Evolutionary conservation across 2,888 invertebrate species (phyloP), one percentile per base, ranked within the genome.

Genomic region (Lamproptera curius): DNA sequence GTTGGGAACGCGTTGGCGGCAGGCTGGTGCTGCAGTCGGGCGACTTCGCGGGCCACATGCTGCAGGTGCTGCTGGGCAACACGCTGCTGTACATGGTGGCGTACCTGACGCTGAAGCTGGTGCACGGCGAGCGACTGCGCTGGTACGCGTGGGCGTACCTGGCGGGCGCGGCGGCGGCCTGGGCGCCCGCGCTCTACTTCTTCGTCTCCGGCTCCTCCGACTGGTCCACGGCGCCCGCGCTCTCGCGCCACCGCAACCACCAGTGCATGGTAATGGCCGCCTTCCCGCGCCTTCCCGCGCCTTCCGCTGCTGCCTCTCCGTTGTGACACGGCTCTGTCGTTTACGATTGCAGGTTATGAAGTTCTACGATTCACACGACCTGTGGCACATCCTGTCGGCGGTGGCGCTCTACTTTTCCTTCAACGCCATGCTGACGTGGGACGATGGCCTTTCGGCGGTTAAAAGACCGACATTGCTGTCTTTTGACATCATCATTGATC

Each of bases 361-460:
- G 51, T 96, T 96, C 80, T 96, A 94, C 78, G 96, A 96, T 79
- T 89, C 89, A 57, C 96, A 97, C 79, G 96, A 97, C 73, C 90
- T 96, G 58, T 97, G 96, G 96, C 95, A 96, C 79, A 91, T 95
- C 71, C 83, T 95, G 51, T 95, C 95, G n/a, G 94, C 95, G 10
- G 87, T 91, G 26, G 93, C 94, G 46, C 92, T 96, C 88, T 96
- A 94, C 73, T 92, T 95, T 70, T 93, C 94, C 33, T 95, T 95
- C 76, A 93, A 94, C 91, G 92, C 92, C 33, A 79, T 96, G 65
- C 87, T 96, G 53, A 93, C 95, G 1, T 88, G 96, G 74, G 97
- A 97, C 76, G 96, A 97, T 73, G 95, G 96, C 57, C 80, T 96
- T 42, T 86, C 91, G 31, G 91, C 92, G 59, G 91, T 91, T 40